Conservation (phyloP, 2,113 vertebrate genomes). For the Vulpes lagopus region DNA sequence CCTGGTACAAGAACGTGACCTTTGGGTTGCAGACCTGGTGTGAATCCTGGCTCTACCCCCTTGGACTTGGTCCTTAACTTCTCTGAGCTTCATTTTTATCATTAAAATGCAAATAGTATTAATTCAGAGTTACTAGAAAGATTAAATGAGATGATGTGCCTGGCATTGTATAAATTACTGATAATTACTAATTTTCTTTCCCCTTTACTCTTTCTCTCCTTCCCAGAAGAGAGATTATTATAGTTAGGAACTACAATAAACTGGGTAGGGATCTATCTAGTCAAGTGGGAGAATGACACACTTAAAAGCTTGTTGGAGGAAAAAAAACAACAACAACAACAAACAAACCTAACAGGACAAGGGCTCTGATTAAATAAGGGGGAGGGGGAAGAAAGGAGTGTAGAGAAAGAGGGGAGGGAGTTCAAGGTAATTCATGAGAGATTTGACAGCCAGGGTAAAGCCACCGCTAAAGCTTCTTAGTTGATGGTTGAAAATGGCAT, state of each 20-base stretch:
- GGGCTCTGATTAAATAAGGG: neutral
- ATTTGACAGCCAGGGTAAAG: slow-evolving; percentile 40
- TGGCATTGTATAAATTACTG: neutral
- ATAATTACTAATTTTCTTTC: neutral
- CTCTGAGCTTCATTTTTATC: slow-evolving; percentile 11
- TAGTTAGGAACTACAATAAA: slow-evolving; percentile 36
- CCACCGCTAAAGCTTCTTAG: neutral
- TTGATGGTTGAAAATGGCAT: slow-evolving; percentile 21
- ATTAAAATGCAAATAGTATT: neutral
- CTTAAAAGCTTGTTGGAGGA: neutral
- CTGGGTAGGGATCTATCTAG: neutral
- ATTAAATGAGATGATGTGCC: neutral
- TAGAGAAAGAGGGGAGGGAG: neutral
- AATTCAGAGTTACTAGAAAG: neutral
- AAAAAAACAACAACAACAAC: too few relatives aligned
- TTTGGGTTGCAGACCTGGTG: neutral
- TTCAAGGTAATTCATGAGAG: neutral
- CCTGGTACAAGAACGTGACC: neutral
- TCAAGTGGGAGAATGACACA: neutral
- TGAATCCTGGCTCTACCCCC: neutral
- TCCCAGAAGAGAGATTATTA: neutral
- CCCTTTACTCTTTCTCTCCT: neutral
- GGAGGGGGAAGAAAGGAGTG: too few relatives aligned
- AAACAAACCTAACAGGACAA: neutral
- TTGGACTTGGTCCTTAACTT: neutral